A percentile compares a stretch with the other conserved stretches of the same genome.
These are phyloP conservation scores for Trematomus loennbergii DNA, from an alignment of 2,113 vertebrate species.

Conservation along the genomic window DNA sequence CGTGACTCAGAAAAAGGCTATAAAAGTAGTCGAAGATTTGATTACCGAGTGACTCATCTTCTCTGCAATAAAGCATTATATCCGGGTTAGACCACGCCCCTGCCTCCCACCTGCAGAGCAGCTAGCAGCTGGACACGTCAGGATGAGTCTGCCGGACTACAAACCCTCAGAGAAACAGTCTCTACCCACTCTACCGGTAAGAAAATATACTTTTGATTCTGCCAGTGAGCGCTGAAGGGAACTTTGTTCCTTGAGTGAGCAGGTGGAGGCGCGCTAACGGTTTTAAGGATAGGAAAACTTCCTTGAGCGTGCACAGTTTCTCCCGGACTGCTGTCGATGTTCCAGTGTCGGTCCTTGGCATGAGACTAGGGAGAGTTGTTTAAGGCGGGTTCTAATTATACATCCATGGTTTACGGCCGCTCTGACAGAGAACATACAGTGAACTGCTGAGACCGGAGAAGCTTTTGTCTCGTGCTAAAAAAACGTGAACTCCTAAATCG, in stretches of 20 bases:
- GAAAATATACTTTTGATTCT: not conserved
- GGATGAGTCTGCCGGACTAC: conserved; percentile 79
- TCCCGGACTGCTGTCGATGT: not conserved
- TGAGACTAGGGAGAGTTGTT: not conserved
- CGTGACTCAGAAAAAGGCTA: not conserved
- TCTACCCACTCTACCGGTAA: conserved; percentile 24
- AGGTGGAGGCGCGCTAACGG: not conserved
- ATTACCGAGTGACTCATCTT: conserved; percentile 9
- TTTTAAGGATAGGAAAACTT: no score
- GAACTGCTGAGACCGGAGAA: not conserved
- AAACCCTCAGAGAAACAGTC: conserved; percentile 52
- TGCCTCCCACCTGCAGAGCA: conserved; percentile 17
- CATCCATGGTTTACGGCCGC: no score
- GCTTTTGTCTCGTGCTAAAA: not conserved
- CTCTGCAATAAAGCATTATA: not conserved
- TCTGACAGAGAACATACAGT: no score
- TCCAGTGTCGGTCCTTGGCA: not conserved
- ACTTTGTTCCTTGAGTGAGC: not conserved
- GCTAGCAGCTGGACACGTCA: not conserved
- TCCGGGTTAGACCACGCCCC: conserved; percentile 71
- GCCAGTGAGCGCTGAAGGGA: not conserved
- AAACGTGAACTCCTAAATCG: not conserved
- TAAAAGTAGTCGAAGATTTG: not conserved
- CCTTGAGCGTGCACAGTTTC: no score
- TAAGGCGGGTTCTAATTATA: no score